Evolutionary conservation across 2,888 invertebrate species (phyloP).

Genomic region (Stegophylla sp.): DNA sequence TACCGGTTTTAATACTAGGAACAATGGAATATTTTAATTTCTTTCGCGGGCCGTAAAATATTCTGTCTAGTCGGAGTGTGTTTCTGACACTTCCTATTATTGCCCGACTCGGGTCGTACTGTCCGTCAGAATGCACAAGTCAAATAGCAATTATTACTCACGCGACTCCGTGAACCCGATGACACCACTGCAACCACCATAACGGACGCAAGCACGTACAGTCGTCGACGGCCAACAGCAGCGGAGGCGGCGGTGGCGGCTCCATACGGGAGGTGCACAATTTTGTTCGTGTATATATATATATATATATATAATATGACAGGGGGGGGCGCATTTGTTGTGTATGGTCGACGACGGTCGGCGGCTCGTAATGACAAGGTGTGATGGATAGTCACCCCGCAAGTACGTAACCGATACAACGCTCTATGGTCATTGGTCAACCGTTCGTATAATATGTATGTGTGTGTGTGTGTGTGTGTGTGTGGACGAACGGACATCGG

Average conservation of each 20-base stretch:
- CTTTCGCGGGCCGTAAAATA: too few species aligned
- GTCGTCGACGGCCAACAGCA: neutral
- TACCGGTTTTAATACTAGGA: too few species aligned
- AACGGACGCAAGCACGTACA: too few species aligned
- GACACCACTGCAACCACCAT: too few species aligned
- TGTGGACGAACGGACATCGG: too few species aligned
- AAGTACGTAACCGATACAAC: neutral
- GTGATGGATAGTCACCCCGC: neutral
- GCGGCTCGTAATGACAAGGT: neutral
- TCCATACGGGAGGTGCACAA: neutral
- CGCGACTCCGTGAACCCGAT: neutral
- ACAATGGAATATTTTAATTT: too few species aligned
- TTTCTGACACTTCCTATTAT: too few species aligned
- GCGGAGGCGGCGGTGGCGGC: neutral
- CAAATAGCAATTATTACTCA: slow-evolving; percentile 5
- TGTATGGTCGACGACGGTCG: neutral
- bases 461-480: neutral
- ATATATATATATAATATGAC: too few species aligned
- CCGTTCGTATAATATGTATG: neutral
- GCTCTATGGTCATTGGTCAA: neutral
- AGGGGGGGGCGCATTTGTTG: too few species aligned
- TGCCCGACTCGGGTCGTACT: too few species aligned
- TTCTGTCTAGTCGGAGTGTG: too few species aligned
- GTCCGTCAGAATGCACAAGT: neutral
- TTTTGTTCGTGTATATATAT: too few species aligned